Conservation (phyloP, 2,888 invertebrate species). For the Ceratothoa steindachneri region DNA sequence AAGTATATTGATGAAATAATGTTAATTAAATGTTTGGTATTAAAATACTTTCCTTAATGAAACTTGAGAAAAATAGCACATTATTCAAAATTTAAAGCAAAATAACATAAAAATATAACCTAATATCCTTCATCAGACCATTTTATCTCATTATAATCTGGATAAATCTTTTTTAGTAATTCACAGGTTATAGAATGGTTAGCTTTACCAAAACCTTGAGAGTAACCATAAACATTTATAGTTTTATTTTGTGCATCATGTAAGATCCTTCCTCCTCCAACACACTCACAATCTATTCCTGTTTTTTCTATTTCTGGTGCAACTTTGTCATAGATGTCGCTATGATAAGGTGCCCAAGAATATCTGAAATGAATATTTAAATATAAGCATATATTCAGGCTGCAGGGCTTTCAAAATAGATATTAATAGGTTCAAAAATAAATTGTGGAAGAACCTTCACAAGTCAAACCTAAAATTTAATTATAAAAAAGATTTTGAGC, state of each 20-base stretch:
- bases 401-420: no score
- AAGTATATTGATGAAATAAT: no score
- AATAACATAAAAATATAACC: no score
- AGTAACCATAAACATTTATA: slow-evolving; percentile 88
- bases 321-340: slow-evolving; percentile 73
- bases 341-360: slow-evolving; percentile 51
- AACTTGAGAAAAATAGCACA: no score
- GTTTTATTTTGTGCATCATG: slow-evolving; percentile 72
- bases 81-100: no score
- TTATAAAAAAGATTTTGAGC: no score
- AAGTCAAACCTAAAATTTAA: no score
- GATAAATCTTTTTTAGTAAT: slow-evolving; percentile 68
- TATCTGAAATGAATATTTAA: no score
- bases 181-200: slow-evolving; percentile 75
- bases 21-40: no score
- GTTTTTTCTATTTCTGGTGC: slow-evolving; percentile 54
- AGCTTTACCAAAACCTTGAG: slow-evolving; percentile 84
- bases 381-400: slow-evolving; percentile 53
- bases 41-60: no score
- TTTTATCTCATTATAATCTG: slow-evolving; percentile 67
- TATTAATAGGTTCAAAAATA: no score
- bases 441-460: no score
- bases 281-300: slow-evolving; percentile 69
- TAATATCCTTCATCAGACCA: slow-evolving; percentile 81
- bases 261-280: slow-evolving; percentile 88